A percentile compares a stretch with the other conserved stretches of the same genome.
Evolutionary conservation across 1,140 invertebrate species (phyloP).

Genomic region (Euwallacea fornicatus): DNA sequence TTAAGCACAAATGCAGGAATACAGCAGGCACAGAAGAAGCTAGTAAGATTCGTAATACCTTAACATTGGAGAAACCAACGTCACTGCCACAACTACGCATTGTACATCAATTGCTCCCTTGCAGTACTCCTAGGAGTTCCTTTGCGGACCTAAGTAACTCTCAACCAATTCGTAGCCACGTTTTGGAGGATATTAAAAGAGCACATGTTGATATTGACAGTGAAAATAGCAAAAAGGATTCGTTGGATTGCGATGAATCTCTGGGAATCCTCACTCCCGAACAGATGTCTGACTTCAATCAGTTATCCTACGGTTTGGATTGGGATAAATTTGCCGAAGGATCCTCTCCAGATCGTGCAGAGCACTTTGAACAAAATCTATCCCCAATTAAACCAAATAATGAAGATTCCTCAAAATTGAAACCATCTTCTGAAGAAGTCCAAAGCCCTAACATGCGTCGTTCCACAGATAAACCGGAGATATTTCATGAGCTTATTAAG

Average conservation of each 20-base stretch:
- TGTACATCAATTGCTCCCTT: slow-evolving; percentile 1
- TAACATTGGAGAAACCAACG: slow-evolving; percentile 31
- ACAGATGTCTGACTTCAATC: slow-evolving; percentile 75
- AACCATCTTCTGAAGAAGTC: slow-evolving; percentile 35
- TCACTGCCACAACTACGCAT: slow-evolving; percentile 37
- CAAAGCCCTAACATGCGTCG: slow-evolving; percentile 42
- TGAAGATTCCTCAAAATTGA: slow-evolving; percentile 31
- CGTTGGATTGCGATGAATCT: slow-evolving; percentile 64
- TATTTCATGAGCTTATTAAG: no score
- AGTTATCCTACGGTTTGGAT: slow-evolving; percentile 41
- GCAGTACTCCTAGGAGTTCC: slow-evolving; percentile 2
- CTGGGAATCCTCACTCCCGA: slow-evolving; percentile 82
- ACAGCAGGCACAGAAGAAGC: no score
- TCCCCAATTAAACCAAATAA: slow-evolving; percentile 51
- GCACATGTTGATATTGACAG: slow-evolving; percentile 6
- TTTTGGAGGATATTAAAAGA: slow-evolving; percentile 23
- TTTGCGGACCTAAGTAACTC: slow-evolving; percentile 12
- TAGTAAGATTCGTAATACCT: not conserved
- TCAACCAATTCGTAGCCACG: slow-evolving; percentile 18
- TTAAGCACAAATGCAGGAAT: no score
- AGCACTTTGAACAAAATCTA: slow-evolving; percentile 66
- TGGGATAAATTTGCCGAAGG: slow-evolving; percentile 77
- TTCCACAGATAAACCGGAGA: no score
- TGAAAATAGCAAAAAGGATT: slow-evolving; percentile 46
- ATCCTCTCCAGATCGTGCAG: slow-evolving; percentile 67